Conservation (phyloP, 2,113 vertebrate species). For the Thermophis baileyi region DNA sequence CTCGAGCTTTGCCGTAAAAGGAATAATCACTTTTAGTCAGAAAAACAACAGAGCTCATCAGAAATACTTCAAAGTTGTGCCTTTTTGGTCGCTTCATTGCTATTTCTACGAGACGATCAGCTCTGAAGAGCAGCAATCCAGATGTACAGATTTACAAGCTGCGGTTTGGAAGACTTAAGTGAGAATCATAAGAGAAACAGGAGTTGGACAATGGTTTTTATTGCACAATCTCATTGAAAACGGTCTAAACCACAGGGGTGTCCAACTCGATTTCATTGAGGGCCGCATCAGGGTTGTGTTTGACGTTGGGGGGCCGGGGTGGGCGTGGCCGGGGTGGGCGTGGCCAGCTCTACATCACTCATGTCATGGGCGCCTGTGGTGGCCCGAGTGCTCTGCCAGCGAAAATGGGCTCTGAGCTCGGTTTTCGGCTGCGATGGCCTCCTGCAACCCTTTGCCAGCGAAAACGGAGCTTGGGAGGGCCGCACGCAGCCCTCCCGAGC, state of each 20-base stretch:
- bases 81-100: slow-evolving; percentile 29
- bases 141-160: not conserved
- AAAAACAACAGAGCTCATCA: slow-evolving; percentile 70
- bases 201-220: not conserved
- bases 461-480: too few relatives aligned
- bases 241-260: not conserved
- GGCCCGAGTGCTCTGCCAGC: too few relatives aligned
- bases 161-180: not conserved
- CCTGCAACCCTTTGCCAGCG: too few relatives aligned
- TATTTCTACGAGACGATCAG: slow-evolving; percentile 9
- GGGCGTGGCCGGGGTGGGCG: too few relatives aligned
- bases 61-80: slow-evolving; percentile 69
- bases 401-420: too few relatives aligned
- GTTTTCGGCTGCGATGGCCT: too few relatives aligned
- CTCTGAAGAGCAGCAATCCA: slow-evolving; percentile 16
- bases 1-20: slow-evolving; percentile 78
- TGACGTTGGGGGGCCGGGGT: too few relatives aligned
- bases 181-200: not conserved
- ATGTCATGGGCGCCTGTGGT: too few relatives aligned
- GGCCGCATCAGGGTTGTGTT: too few relatives aligned
- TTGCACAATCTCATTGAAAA: not conserved
- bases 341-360: too few relatives aligned
- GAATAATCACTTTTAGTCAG: slow-evolving; percentile 82
- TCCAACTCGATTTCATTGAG: too few relatives aligned
- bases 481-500: too few relatives aligned